phyloP scores from a whole-genome alignment of 2,888 invertebrate genomes.

The Melanostoma mellinum region DNA sequence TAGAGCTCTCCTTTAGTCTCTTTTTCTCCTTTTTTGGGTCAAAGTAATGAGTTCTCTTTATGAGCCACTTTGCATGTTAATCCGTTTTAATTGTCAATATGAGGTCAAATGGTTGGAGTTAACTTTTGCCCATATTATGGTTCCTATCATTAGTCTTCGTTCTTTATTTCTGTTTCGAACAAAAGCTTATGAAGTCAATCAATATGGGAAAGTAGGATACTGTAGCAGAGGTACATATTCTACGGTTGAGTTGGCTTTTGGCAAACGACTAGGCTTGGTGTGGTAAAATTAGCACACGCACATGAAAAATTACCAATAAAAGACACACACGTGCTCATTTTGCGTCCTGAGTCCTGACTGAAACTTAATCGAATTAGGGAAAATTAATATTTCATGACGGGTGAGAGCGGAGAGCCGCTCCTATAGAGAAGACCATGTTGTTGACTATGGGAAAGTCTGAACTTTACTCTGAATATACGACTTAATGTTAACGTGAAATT shows the following conservation, averaged over 20 bases:
- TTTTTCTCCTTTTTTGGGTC: too few species aligned
- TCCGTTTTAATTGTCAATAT: slow-evolving; percentile 28
- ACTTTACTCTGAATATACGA: not conserved
- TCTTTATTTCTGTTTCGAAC: not conserved
- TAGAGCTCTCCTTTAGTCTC: too few species aligned
- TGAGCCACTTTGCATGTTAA: not conserved
- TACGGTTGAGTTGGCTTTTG: slow-evolving; percentile 5
- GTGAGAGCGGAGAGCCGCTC: slow-evolving; percentile 29
- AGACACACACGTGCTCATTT: slow-evolving; percentile 43
- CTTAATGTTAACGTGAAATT: not conserved
- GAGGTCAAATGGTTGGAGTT: slow-evolving; percentile 8
- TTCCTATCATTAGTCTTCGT: not conserved
- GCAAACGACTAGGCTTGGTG: slow-evolving; percentile 1
- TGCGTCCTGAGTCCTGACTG: slow-evolving; percentile 34
- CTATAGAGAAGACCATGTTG: slow-evolving; percentile 22
- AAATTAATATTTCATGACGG: slow-evolving; percentile 56
- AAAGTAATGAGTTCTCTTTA: not conserved
- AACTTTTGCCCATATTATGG: not conserved
- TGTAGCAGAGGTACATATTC: not conserved
- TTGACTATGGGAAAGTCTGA: not conserved
- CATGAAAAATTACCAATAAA: slow-evolving; percentile 35
- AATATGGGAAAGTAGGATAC: slow-evolving; percentile 11
- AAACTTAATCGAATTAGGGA: slow-evolving; percentile 63
- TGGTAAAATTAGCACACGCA: slow-evolving; percentile 47
- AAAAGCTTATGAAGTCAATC: slow-evolving; percentile 32